Conservation (phyloP, 2,888 invertebrate species). For the Atethmia centrago region DNA sequence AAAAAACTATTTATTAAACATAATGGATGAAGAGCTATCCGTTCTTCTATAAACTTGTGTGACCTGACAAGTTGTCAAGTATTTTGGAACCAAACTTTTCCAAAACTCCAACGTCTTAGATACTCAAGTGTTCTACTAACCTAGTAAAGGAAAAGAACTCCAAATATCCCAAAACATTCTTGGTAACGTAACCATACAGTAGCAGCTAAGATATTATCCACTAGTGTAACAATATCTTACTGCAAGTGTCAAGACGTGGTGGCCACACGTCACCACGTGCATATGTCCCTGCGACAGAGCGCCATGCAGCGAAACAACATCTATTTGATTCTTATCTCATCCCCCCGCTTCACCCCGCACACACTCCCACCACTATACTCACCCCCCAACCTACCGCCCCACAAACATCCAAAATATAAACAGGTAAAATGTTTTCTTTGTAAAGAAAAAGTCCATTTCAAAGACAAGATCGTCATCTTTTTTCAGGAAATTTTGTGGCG, state of each 20-base stretch:
- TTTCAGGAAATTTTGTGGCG: slow-evolving; percentile 71
- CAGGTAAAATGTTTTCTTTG: slow-evolving; percentile 86
- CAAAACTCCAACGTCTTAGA: slow-evolving; percentile 19
- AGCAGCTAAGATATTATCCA: slow-evolving; percentile 61
- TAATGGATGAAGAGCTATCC: neutral
- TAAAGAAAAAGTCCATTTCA: slow-evolving; percentile 83
- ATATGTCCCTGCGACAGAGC: slow-evolving; percentile 83
- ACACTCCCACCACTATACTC: slow-evolving; percentile 64
- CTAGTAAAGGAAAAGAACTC: slow-evolving; percentile 44
- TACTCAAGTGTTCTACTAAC: slow-evolving; percentile 38
- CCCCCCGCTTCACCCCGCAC: slow-evolving; percentile 70
- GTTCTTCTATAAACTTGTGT: neutral
- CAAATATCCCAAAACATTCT: slow-evolving; percentile 48
- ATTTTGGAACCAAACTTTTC: slow-evolving; percentile 2
- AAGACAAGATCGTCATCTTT: slow-evolving; percentile 81
- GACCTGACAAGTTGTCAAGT: neutral
- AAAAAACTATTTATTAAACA: neutral
- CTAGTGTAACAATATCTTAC: slow-evolving; percentile 71
- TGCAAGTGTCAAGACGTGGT: slow-evolving; percentile 85
- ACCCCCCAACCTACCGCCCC: slow-evolving; percentile 67
- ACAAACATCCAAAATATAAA: slow-evolving; percentile 85
- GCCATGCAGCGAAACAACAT: slow-evolving; percentile 89
- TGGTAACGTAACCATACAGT: slow-evolving; percentile 46
- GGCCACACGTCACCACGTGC: slow-evolving; percentile 84
- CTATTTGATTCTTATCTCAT: slow-evolving; percentile 90